These are phyloP conservation scores for Agrilus cyanescens DNA, from an alignment of 2,888 invertebrate species.

Conservation along the genomic window DNA sequence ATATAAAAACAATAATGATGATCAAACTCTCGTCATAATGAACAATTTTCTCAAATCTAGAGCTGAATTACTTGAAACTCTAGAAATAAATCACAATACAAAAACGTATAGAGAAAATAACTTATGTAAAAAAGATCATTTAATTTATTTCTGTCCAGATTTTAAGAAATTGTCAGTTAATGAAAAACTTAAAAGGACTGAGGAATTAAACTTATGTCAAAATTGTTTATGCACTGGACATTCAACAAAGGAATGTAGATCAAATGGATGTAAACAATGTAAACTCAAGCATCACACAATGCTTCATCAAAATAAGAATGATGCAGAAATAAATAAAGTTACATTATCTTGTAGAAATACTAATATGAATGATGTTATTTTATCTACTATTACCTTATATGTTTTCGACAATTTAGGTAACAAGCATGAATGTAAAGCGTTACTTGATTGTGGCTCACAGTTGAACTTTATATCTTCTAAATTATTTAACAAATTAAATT, in stretches of 20 bases:
- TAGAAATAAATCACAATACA: background rate
- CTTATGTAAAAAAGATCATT: background rate
- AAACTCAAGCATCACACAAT: background rate
- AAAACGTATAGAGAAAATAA: background rate
- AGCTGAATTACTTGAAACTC: constrained; percentile 2
- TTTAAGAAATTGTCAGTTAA: background rate
- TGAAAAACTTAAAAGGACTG: background rate
- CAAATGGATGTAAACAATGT: background rate
- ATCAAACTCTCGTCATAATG: background rate
- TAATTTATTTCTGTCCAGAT: background rate
- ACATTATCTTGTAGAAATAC: too few species aligned
- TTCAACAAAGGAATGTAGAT: background rate
- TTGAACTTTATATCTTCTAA: too few species aligned
- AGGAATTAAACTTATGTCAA: background rate
- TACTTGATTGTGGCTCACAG: too few species aligned
- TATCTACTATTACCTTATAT: too few species aligned
- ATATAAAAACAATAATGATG: background rate
- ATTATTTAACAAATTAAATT: too few species aligned
- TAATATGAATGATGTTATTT: too few species aligned
- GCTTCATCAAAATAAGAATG: too few species aligned
- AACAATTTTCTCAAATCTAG: background rate
- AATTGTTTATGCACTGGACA: background rate
- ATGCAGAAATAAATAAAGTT: too few species aligned
- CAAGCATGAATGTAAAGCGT: too few species aligned
- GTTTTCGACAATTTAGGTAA: too few species aligned